These are phyloP conservation scores for Passer domesticus DNA, from an alignment of 2,113 vertebrate genomes.

Conservation along the genomic window DNA sequence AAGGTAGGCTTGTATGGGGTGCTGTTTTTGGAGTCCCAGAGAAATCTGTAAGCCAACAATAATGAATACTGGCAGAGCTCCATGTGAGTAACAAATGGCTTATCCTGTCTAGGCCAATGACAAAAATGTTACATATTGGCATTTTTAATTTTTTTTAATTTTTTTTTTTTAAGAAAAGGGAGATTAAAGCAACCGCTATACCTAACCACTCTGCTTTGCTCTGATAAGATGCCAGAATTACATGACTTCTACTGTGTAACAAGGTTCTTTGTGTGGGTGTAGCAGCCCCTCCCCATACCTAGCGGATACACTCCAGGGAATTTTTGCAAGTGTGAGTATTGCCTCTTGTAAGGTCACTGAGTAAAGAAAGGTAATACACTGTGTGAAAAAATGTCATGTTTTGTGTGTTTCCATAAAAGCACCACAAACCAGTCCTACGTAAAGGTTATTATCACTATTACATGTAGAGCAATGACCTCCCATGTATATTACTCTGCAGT, in stretches of 20 bases:
- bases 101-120: constrained; percentile 35
- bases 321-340: constrained; percentile 15
- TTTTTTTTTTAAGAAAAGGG: background rate
- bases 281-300: constrained; percentile 57
- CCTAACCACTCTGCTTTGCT: constrained; percentile 33
- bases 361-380: background rate
- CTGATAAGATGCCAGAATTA: constrained; percentile 57
- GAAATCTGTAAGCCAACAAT: constrained; percentile 29
- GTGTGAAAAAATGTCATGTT: background rate
- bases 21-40: background rate
- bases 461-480: background rate
- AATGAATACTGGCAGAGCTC: constrained; percentile 43
- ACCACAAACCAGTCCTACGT: background rate
- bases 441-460: background rate
- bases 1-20: background rate
- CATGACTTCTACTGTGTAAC: constrained; percentile 33
- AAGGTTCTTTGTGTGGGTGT: constrained; percentile 2
- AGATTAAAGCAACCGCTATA: constrained; percentile 53
- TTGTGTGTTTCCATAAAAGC: background rate
- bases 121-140: constrained; percentile 41
- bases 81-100: background rate
- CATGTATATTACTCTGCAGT: background rate
- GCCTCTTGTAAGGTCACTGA: constrained; percentile 27
- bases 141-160: background rate
- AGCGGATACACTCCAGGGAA: constrained; percentile 54